These are phyloP conservation scores for Paedocypris micromegethes DNA, from an alignment of 2,797 vertebrate genomes.

Conservation along the genomic window DNA sequence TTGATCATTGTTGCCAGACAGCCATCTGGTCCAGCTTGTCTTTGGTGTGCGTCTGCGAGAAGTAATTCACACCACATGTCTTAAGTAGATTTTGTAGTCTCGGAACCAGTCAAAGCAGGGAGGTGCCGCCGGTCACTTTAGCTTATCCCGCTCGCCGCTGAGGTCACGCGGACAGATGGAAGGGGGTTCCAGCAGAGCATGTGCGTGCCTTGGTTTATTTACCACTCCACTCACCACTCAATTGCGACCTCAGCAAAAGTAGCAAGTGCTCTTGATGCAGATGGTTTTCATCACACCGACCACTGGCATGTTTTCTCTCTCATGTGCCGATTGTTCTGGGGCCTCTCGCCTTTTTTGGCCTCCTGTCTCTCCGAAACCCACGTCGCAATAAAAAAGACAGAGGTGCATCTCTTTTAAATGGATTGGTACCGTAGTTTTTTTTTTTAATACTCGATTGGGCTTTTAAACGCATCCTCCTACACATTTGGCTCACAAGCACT, in stretches of 20 bases:
- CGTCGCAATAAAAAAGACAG: conserved; percentile 33
- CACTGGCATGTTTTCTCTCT: conserved; percentile 39
- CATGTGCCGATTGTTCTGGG: conserved; percentile 30
- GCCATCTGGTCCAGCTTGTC: conserved; percentile 31
- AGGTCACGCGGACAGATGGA: conserved; percentile 64
- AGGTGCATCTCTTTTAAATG: conserved; percentile 39
- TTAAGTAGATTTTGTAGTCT: conserved; percentile 48
- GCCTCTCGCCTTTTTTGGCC: conserved; percentile 29
- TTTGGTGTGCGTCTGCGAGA: conserved; percentile 56
- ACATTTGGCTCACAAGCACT: conserved; percentile 41
- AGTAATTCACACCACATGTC: conserved; percentile 76
- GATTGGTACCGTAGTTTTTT: conserved; percentile 40
- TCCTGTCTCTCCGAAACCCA: conserved; percentile 15
- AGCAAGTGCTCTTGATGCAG: conserved; percentile 68
- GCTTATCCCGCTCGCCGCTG: conserved; percentile 54
- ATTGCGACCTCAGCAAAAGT: conserved; percentile 71
- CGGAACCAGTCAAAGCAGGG: conserved; percentile 59
- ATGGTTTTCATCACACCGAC: conserved; percentile 71
- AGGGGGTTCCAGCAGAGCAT: conserved; percentile 21
- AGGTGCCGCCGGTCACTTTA: conserved; percentile 45
- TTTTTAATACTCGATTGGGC: conserved; percentile 32
- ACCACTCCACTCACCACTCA: conserved; percentile 53
- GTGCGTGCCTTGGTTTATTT: conserved; percentile 38
- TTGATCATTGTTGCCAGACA: conserved; percentile 76
- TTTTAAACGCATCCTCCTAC: conserved; percentile 44